Conservation (phyloP, 2,797 vertebrate genomes). For the Catostomus latipinnis region DNA sequence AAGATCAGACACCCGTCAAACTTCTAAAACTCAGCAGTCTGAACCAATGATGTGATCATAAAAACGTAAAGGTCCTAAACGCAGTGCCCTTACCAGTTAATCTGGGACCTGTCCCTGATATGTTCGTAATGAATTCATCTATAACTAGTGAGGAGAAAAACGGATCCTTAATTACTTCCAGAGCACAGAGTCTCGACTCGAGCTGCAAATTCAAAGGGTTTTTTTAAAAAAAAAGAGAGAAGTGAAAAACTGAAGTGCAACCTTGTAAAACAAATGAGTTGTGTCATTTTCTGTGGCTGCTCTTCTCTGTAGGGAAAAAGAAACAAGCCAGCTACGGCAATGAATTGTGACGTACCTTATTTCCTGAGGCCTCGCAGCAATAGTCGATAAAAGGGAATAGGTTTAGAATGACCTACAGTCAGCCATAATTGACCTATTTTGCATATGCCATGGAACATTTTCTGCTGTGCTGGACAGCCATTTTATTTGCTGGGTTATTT, state of each 20-base stretch:
- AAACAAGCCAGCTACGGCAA: constrained; percentile 69
- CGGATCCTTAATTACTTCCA: constrained; percentile 35
- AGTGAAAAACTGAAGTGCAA: constrained; percentile 71
- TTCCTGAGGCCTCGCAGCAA: constrained; percentile 77
- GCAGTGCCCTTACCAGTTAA: neutral
- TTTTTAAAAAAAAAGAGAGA: constrained; percentile 43
- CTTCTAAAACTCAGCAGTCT: constrained; percentile 40
- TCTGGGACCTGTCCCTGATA: neutral
- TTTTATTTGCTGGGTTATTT: constrained; percentile 82
- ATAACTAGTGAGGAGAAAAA: constrained; percentile 22
- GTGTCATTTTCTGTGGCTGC: constrained; percentile 78
- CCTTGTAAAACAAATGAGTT: constrained; percentile 82
- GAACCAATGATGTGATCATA: neutral
- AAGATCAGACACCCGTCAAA: constrained; percentile 58
- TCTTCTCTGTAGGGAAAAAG: constrained; percentile 63
- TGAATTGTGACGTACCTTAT: constrained; percentile 81
- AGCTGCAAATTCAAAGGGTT: constrained; percentile 46
- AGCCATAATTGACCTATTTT: constrained; percentile 83
- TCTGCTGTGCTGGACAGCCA: constrained; percentile 80
- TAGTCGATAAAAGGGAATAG: constrained; percentile 78
- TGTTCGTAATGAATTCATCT: constrained; percentile 7
- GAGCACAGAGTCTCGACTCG: constrained; percentile 10
- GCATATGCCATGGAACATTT: constrained; percentile 78
- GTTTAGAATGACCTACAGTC: constrained; percentile 79
- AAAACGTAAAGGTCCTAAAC: constrained; percentile 10